Conservation (phyloP, 2,888 invertebrate species). For the Hirtodrosophila cameraria region DNA sequence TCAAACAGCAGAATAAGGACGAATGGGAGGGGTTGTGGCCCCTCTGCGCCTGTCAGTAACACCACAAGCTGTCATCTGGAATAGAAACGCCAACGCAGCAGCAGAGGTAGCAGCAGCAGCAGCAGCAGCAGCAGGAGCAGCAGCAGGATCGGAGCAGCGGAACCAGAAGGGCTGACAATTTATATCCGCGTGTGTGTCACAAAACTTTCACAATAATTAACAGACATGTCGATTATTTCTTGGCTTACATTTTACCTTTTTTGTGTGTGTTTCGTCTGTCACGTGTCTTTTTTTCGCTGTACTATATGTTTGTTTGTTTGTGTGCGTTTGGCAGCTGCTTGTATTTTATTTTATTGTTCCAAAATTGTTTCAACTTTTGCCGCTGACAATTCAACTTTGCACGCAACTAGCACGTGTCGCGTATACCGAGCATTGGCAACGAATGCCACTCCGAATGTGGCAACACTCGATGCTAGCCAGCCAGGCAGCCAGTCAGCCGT, state of each 20-base stretch:
- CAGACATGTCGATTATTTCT: slow-evolving; percentile 78
- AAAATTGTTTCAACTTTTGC: slow-evolving; percentile 67
- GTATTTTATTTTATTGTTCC: slow-evolving; percentile 50
- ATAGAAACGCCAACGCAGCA: slow-evolving; percentile 56
- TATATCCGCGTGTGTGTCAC: slow-evolving; percentile 49
- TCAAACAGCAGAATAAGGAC: slow-evolving; percentile 2
- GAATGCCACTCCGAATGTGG: slow-evolving; percentile 52
- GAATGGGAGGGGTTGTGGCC: neutral
- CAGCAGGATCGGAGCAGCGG: slow-evolving; percentile 5
- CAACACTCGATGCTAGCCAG: slow-evolving; percentile 20
- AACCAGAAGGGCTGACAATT: slow-evolving; percentile 47
- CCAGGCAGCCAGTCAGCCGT: slow-evolving; percentile 49
- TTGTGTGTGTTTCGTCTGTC: slow-evolving; percentile 26
- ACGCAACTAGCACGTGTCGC: slow-evolving; percentile 73
- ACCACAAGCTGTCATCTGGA: slow-evolving; percentile 66
- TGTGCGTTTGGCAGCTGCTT: slow-evolving; percentile 42
- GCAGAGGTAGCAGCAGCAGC: slow-evolving; percentile 8
- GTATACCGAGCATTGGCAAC: slow-evolving; percentile 60
- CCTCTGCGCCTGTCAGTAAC: slow-evolving; percentile 51
- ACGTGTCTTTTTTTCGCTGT: slow-evolving; percentile 9
- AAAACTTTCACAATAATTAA: slow-evolving; percentile 78
- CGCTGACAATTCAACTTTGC: slow-evolving; percentile 64
- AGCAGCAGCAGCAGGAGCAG: neutral
- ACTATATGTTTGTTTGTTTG: slow-evolving; percentile 13
- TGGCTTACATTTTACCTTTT: slow-evolving; percentile 69